A percentile compares a stretch with the other conserved stretches of the same genome.
Evolutionary conservation across 1,140 invertebrate genomes (phyloP).

Genomic region (Trachymyrmex septentrionalis): DNA sequence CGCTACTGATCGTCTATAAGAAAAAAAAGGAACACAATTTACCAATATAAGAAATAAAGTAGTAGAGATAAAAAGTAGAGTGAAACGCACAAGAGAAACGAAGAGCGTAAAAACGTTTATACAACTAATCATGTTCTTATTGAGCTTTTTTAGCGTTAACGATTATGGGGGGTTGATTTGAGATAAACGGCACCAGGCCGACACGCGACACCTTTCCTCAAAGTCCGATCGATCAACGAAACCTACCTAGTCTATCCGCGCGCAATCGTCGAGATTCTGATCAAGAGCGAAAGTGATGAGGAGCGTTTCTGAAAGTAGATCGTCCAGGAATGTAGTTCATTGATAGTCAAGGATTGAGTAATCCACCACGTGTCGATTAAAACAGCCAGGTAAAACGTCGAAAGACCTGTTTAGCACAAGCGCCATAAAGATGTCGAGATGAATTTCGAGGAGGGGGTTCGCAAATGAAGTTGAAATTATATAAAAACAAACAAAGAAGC

Average conservation of each 20-base stretch:
- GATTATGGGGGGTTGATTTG: neutral
- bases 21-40: neutral
- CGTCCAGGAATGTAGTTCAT: slow-evolving; percentile 14
- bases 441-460: neutral
- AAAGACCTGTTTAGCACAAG: slow-evolving; percentile 36
- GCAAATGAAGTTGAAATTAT: neutral
- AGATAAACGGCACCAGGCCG: neutral
- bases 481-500: neutral
- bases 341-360: slow-evolving; percentile 17
- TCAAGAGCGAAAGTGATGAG: slow-evolving; percentile 45
- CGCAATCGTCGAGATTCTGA: neutral
- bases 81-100: slow-evolving; percentile 17
- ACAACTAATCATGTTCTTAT: neutral
- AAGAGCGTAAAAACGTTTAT: neutral
- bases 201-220: slow-evolving; percentile 13
- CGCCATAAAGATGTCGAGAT: neutral
- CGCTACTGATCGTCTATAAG: slow-evolving; percentile 8
- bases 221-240: slow-evolving; percentile 25
- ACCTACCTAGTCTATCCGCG: slow-evolving; percentile 1
- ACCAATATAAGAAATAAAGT: slow-evolving; percentile 26
- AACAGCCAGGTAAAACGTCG: neutral
- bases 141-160: neutral
- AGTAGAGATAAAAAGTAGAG: neutral
- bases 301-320: slow-evolving; percentile 45
- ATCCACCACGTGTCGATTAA: slow-evolving; percentile 2